A percentile compares a stretch with the other conserved stretches of the same genome.
Conservation (phyloP, 2,113 vertebrate genomes). For the Oophaga pumilio region DNA sequence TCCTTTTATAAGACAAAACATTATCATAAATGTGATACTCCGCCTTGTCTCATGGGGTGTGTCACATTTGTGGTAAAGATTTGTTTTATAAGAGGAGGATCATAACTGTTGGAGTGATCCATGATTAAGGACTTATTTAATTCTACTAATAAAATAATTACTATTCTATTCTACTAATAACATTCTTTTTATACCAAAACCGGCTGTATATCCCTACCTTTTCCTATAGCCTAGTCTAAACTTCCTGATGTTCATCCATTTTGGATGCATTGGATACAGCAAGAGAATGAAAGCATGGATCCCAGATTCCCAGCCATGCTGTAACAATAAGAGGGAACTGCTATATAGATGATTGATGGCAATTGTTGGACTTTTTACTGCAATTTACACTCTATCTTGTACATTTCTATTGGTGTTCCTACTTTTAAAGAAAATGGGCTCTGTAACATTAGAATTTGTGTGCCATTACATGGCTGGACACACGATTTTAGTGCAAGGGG, state of each 20-base stretch:
- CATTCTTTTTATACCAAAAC: too few species aligned
- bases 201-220: too few species aligned
- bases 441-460: not conserved
- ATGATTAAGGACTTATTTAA: too few species aligned
- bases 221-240: not conserved
- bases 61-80: too few species aligned
- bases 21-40: too few species aligned
- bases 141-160: too few species aligned
- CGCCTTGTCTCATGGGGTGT: too few species aligned
- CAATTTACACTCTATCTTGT: not conserved
- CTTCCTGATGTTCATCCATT: not conserved
- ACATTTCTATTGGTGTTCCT: not conserved
- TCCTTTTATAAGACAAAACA: too few species aligned
- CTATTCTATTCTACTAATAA: too few species aligned
- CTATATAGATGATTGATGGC: not conserved
- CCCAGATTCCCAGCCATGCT: not conserved
- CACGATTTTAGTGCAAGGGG: slow-evolving; percentile 7
- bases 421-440: not conserved
- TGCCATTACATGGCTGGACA: not conserved
- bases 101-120: too few species aligned
- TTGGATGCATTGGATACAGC: not conserved
- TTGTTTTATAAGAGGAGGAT: too few species aligned
- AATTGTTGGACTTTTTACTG: not conserved
- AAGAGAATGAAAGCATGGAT: not conserved
- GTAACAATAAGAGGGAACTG: not conserved